A percentile compares a stretch with the other conserved stretches of the same genome.
These are phyloP conservation scores for Pseudomyrmex cubaensis DNA, from an alignment of 1,140 invertebrate genomes.

Conservation along the genomic window DNA sequence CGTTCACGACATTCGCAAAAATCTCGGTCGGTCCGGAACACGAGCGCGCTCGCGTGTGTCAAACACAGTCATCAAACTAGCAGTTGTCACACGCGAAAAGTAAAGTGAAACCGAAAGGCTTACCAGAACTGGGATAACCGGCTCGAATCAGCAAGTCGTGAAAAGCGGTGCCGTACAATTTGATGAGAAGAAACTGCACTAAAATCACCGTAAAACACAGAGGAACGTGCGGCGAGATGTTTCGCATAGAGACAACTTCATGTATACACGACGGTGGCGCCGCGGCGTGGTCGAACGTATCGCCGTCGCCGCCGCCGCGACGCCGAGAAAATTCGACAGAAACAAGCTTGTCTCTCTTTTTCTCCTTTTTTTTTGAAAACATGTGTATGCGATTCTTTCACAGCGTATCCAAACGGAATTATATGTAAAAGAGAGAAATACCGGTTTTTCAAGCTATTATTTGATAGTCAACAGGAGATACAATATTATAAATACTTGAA, in stretches of 20 bases:
- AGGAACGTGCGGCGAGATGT: constrained; percentile 68
- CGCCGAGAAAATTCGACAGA: not conserved
- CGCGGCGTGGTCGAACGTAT: constrained; percentile 42
- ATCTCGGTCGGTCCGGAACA: no score
- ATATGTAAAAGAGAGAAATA: no score
- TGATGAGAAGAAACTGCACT: constrained; percentile 51
- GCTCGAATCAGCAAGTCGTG: constrained; percentile 3
- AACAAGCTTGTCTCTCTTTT: not conserved
- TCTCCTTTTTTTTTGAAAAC: no score
- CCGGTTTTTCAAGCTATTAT: no score
- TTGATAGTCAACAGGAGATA: not conserved
- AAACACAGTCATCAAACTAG: constrained; percentile 72
- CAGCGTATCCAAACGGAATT: not conserved
- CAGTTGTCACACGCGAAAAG: constrained; percentile 56
- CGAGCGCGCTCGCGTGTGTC: constrained; percentile 55
- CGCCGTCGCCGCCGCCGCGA: constrained; percentile 1
- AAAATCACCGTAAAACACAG: constrained; percentile 58
- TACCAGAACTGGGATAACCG: constrained; percentile 61
- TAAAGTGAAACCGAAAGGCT: constrained; percentile 69
- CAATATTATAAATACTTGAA: no score
- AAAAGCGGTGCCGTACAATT: constrained; percentile 14
- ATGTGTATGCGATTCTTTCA: not conserved
- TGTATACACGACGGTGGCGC: constrained; percentile 72
- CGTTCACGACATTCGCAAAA: not conserved
- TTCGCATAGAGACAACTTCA: constrained; percentile 74